Evolutionary conservation across 2,888 invertebrate species (phyloP), one percentile per base, ranked within the genome.

Genomic region (Hetaerina titia): DNA sequence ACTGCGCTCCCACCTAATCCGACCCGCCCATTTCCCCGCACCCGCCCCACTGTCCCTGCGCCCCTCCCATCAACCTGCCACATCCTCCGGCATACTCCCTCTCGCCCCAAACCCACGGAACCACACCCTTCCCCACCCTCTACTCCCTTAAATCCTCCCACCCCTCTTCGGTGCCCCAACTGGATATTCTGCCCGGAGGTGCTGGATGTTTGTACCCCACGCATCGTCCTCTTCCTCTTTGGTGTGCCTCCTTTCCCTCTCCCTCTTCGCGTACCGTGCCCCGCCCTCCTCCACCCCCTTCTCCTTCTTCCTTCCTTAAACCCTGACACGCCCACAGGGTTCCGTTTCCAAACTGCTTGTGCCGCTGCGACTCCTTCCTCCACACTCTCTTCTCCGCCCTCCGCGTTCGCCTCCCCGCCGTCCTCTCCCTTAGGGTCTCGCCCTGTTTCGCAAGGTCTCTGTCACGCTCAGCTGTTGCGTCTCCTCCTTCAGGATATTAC

Each of bases 401-500:
- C 19, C 89, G 15, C 56, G 9, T 6, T 22, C 22, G n/a, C 8
- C 15, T n/a, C 69, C 69, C n/a, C 69, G 22, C n/a, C 69, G 6
- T n/a, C 13, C 88, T 87, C 56, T 56, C 64, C 69, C 22, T 22
- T 45, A 31, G 22, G n/a, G 31, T 92, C 15, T 60, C 45, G 22
- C 63, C 64, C n/a, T 60, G 22, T 81, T 60, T 81, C 25, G 57
- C 81, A 56, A 63, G 25, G 22, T 74, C 17, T 94, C 88, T 92
- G 25, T 92, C 89, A 57, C 45, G 25, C 69, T 92, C 94, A 58
- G 60, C 69, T 58, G 69, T 64, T 58, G 74, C 94, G 58, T 57
- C 56, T 81, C 25, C 94, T 94, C n/a, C 58, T 74, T 45, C 88
- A 25, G 69, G 81, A 81, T 81, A 81, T 81, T 81, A 81, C 81